Conservation (phyloP, 2,113 vertebrate species). For the Ranitomeya imitator region DNA sequence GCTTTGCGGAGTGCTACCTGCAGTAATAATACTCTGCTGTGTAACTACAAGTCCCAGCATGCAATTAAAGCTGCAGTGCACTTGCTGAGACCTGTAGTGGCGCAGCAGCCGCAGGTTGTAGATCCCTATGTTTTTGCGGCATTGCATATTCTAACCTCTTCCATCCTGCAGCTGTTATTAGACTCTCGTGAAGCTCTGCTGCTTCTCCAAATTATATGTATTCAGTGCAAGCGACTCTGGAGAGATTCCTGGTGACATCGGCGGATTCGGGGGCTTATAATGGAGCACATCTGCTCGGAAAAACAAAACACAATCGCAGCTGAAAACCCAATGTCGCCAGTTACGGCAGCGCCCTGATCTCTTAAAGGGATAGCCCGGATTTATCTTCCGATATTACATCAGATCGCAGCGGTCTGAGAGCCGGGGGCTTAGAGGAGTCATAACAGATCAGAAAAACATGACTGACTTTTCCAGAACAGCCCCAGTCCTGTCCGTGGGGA, state of each 20-base stretch:
- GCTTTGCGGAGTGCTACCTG: no score
- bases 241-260: conserved; percentile 23
- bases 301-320: neutral
- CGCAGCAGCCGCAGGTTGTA: neutral
- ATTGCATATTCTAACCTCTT: neutral
- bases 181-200: neutral
- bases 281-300: conserved; percentile 3
- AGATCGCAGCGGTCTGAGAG: neutral
- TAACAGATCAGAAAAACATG: no score
- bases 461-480: no score
- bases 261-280: neutral
- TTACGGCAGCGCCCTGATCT: neutral
- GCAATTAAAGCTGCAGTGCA: neutral
- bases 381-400: neutral
- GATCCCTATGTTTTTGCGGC: neutral
- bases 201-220: conserved; percentile 12
- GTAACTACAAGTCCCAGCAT: neutral
- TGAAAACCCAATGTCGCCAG: neutral
- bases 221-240: conserved; percentile 6
- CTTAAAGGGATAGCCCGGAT: neutral
- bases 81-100: neutral
- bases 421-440: no score
- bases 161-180: conserved; percentile 20
- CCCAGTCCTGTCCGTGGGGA: no score
- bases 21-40: neutral